These are phyloP conservation scores for Peromyscus aztecus DNA, from an alignment of 2,797 vertebrate genomes.

Conservation along the genomic window DNA sequence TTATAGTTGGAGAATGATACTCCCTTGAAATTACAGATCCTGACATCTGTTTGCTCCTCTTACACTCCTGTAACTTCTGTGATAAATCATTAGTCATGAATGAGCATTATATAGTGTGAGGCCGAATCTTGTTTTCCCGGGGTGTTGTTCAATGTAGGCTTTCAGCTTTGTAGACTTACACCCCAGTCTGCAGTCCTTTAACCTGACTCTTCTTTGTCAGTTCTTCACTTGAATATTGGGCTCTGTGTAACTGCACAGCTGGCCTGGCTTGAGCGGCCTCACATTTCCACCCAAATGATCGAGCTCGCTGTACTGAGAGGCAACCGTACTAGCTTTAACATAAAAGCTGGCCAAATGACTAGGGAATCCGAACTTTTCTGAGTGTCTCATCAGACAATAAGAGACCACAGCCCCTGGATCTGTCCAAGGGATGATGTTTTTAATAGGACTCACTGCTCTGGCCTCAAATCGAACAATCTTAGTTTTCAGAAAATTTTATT, in stretches of 20 bases:
- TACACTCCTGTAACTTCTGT: background rate
- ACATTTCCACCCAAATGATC: constrained; percentile 19
- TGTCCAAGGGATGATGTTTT: background rate
- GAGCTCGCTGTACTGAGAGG: background rate
- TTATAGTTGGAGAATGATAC: background rate
- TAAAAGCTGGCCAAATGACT: background rate
- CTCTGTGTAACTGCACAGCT: constrained; percentile 33
- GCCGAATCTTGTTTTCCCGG: background rate
- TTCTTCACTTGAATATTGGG: constrained; percentile 27
- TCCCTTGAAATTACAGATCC: constrained; percentile 30
- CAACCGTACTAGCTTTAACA: background rate
- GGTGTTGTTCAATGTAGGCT: background rate
- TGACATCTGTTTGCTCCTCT: constrained; percentile 60
- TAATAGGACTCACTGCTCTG: background rate
- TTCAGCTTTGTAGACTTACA: constrained; percentile 10
- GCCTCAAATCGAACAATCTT: background rate
- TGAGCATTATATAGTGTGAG: background rate
- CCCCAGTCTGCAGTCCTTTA: background rate
- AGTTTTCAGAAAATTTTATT: constrained; percentile 33
- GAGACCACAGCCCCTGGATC: background rate
- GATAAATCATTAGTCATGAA: constrained; percentile 39
- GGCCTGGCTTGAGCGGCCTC: constrained; percentile 33
- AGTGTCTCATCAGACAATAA: background rate
- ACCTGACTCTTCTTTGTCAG: constrained; percentile 7
- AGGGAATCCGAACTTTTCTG: background rate